Base-by-base conservation (phyloP, 2,888 invertebrate species). In the Cephalotes varians region DNA sequence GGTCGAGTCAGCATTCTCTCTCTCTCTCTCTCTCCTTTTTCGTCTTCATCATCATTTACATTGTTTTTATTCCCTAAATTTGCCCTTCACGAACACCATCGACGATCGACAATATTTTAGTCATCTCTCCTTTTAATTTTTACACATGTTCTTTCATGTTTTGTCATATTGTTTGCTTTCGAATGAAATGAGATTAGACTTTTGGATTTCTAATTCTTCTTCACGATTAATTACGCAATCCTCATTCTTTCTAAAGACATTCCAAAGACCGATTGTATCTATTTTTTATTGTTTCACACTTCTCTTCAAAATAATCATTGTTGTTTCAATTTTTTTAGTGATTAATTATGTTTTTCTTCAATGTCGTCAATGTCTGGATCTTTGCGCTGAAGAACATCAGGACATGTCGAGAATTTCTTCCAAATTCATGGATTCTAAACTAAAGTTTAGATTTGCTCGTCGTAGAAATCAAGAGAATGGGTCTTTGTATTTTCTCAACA, bases 311-410 rank as follows among this genome's bases (percentile, higher is more conserved):
- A 76, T 74, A 49, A 62, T n/a, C 12, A 37, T 51, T 12, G 12
- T 10, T 40, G n/a, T 47, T 28, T 83, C 31, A n/a, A 62, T 44
- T 60, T 31, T 69, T 64, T 6, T 37, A n/a, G 12, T 56, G 44
- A 67, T 54, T 51, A 51, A 67, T 25, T 72, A 54, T 31, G 81
- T 85, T 56, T 81, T 82, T 82, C 81, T 82, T 86, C 81, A 81
- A 85, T 85, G 84, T 87, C 84, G 85, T 82, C 65, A 82, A 82
- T 72, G n/a, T 47, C 28, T 81, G 81, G 49, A 67, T 76, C 72
- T 47, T 65, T 74, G 44, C 56, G 44, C n/a, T 54, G 21, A 31
- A 44, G 4, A 40, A 71, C 28, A 44, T 71, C 44, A 54, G 34
- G 54, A 56, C 15, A 10, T 44, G 56, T 71, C 44, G 72, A 72